Evolutionary conservation across 2,888 invertebrate genomes (phyloP), one percentile per base, ranked within the genome.

Genomic region (Noctua fimbriata): DNA sequence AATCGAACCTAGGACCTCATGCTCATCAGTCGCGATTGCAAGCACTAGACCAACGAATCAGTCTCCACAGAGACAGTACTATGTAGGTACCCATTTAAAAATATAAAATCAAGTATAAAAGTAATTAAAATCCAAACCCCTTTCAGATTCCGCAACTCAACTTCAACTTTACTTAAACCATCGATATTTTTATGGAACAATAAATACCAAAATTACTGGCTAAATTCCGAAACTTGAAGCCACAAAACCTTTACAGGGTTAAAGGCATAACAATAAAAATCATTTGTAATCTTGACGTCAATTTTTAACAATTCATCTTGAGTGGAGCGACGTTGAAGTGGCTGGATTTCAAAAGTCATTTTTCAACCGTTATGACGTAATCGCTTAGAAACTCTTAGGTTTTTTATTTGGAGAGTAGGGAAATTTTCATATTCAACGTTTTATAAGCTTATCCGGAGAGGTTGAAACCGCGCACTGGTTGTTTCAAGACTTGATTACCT

Each of bases 311-410:
- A 95, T 95, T 94, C 94, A 94, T 94, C 94, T 94, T 92, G 90
- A 93, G 93, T 92, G 91, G 89, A 87, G 91, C 89, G 89, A 91
- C 91, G 89, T 89, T 91, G 92, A 91, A 90, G 92, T 91, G 92
- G 92, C 92, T 90, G 93, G 93, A 92, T 94, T 94, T 93, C 92
- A 92, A 91, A 93, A 94, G 94, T 95, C 94, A 95, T 96, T 95
- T 95, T 95, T 95, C 95, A 96, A 91, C 92, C 93, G 93, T 91
- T 94, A 94, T 94, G 94, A 95, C 95, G 93, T 95, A 95, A 95
- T 96, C 95, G 95, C 93, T 95, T 95, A 95, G 93, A 93, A 95
- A 95, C 94, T 94, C 93, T 93, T 92, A 92, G 93, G 93, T 87
- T 92, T 95, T 95, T 95, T 94, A 94, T 95, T 95, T 94, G 92